Conservation (phyloP, 2,888 invertebrate species). For the Melikaiella ostensackeni region DNA sequence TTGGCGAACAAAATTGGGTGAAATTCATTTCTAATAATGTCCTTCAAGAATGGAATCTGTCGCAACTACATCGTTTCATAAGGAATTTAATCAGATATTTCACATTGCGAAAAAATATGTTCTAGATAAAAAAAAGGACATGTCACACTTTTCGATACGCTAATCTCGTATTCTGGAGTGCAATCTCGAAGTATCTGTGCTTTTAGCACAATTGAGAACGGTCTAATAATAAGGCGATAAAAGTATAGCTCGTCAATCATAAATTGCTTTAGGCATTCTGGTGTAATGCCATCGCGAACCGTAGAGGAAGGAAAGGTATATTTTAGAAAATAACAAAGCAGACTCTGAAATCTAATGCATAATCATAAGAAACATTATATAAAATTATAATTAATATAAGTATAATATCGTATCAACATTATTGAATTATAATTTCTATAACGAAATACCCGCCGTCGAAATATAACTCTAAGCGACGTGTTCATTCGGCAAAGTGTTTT, state of each 20-base stretch:
- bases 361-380: conserved; percentile 33
- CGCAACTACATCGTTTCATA: not conserved
- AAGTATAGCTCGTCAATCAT: conserved; percentile 46
- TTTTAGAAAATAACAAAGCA: conserved; percentile 59
- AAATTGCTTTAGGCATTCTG: conserved; percentile 46
- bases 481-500: not conserved
- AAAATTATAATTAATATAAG: not conserved
- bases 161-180: conserved; percentile 16
- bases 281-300: conserved; percentile 42
- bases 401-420: not conserved
- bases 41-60: not conserved
- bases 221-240: conserved; percentile 44
- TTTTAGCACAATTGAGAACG: conserved; percentile 38
- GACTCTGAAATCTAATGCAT: conserved; percentile 23
- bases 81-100: conserved; percentile 7
- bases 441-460: no score
- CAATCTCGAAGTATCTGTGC: conserved; percentile 22
- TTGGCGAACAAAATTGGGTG: not conserved
- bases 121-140: conserved; percentile 14
- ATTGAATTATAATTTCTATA: no score
- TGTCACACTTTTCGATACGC: conserved; percentile 26
- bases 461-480: no score
- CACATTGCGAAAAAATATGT: conserved; percentile 4
- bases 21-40: not conserved
- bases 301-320: conserved; percentile 58